A percentile compares a stretch with the other conserved stretches of the same genome.
phyloP scores from a whole-genome alignment of 1,140 invertebrate species.

The Pogonognathellus flavescens region DNA sequence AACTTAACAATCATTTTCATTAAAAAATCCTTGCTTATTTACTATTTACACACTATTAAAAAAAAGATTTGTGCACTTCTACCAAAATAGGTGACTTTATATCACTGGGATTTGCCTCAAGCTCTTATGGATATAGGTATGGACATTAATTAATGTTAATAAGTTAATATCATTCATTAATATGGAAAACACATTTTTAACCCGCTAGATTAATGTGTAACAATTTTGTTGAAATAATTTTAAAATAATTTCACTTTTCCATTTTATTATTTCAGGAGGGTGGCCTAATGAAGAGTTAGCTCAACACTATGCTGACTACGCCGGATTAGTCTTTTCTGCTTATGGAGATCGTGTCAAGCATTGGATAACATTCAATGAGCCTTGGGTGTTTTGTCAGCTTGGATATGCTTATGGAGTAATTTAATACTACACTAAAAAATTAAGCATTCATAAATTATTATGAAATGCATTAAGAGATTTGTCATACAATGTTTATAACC shows the following conservation, averaged over 20 bases:
- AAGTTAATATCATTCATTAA: too few relatives aligned
- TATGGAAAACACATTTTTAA: too few relatives aligned
- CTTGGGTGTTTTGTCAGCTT: slow-evolving; percentile 58
- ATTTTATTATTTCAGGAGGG: slow-evolving; percentile 38
- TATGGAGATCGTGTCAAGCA: slow-evolving; percentile 67
- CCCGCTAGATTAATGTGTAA: too few relatives aligned
- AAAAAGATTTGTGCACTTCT: too few relatives aligned
- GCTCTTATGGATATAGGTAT: slow-evolving; percentile 60
- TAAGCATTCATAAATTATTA: background rate
- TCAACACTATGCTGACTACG: slow-evolving; percentile 63
- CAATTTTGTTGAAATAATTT: too few relatives aligned
- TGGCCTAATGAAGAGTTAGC: slow-evolving; percentile 65
- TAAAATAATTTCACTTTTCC: too few relatives aligned
- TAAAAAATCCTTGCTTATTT: background rate
- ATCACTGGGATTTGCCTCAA: slow-evolving; percentile 73
- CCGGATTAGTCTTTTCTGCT: slow-evolving; percentile 57
- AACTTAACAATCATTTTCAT: too few relatives aligned
- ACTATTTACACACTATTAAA: too few relatives aligned
- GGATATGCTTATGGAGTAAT: slow-evolving; percentile 17
- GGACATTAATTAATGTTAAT: too few relatives aligned
- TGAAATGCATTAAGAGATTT: background rate
- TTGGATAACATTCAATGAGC: slow-evolving; percentile 67
- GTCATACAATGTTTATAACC: too few relatives aligned
- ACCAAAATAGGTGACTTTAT: slow-evolving; percentile 61
- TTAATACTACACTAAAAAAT: too few relatives aligned